Base-by-base conservation (phyloP, 1,140 invertebrate species). In the Drosophila obscura region DNA sequence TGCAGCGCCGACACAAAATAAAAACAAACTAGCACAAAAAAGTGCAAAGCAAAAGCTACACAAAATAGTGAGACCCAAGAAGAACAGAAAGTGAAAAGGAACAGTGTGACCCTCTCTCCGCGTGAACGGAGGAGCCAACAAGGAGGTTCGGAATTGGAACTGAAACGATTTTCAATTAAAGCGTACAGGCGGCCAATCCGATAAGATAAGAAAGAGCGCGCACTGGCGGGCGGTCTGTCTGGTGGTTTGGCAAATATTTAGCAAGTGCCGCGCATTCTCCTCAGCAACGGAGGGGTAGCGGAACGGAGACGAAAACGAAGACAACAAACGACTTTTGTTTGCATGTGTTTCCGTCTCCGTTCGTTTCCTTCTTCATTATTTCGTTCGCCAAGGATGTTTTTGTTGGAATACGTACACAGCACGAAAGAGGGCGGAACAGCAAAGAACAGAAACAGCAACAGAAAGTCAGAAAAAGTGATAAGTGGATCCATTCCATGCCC, bases 21-120 rank as follows among this genome's bases (percentile, higher is more conserved):
- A 85, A 75, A 85, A 85, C 74, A 87, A 81, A 75, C 71, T 51
- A 69, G 56, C 63, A 73, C 68, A 73, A 57, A 82, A 82, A 67
- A 81, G 51, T 87, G 69, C 56, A 72, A 81, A 73, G 65, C 72
- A 68, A 55, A 73, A 48, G 48, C 11, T 62, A 49, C 45, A 46
- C 19, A 73, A 57, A 43, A 50, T 58, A 68, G 59, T 73, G 48
- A 35, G 60, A 72, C 58, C 49, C 61, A 56, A 24, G 50, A 50
- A 53, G 24, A 61, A 52, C 11, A 39, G 19, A 51, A 7, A 43
- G 44, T 46, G 7, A 58, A 46, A 61, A 28, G 59, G 31, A 44
- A 76, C 56, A 67, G 62, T 74, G 65, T 73, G 72, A 62, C 44
- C 51, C 67, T 58, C 52, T 9, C 2, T 46, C n/a, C 16, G 15